Evolutionary conservation across 2,113 vertebrate genomes (phyloP).

Genomic region (Gasterosteus aculeatus): DNA sequence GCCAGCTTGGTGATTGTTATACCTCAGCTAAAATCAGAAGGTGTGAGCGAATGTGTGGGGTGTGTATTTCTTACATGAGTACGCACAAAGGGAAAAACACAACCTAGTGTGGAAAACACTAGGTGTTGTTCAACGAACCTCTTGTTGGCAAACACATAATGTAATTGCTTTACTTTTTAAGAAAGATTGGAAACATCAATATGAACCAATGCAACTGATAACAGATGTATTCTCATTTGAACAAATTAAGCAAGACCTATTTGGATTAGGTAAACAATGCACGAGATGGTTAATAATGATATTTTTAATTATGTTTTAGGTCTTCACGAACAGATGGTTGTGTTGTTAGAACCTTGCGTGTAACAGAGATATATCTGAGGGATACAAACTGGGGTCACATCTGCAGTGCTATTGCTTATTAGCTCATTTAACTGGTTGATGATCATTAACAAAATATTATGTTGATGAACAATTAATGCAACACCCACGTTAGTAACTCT

Average conservation of each 20-base stretch:
- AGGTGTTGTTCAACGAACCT: background rate
- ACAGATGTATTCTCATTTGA: background rate
- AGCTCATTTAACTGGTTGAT: background rate
- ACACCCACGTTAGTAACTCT: background rate
- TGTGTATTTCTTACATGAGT: background rate
- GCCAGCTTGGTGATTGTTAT: constrained; percentile 53
- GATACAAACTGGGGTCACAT: background rate
- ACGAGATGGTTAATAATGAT: background rate
- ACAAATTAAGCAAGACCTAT: background rate
- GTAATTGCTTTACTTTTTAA: background rate
- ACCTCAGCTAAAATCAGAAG: constrained; percentile 47
- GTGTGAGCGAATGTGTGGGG: background rate
- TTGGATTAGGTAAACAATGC: background rate
- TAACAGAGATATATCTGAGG: background rate
- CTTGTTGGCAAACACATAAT: background rate
- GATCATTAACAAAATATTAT: background rate
- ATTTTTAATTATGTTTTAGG: background rate
- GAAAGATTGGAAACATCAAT: background rate
- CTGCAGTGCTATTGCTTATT: background rate
- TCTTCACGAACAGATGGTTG: background rate
- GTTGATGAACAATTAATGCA: background rate
- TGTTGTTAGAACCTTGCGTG: background rate
- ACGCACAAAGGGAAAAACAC: background rate
- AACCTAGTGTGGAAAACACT: background rate
- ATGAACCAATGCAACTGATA: background rate